Evolutionary conservation across 2,888 invertebrate species (phyloP).

Genomic region (Ischnura elegans): DNA sequence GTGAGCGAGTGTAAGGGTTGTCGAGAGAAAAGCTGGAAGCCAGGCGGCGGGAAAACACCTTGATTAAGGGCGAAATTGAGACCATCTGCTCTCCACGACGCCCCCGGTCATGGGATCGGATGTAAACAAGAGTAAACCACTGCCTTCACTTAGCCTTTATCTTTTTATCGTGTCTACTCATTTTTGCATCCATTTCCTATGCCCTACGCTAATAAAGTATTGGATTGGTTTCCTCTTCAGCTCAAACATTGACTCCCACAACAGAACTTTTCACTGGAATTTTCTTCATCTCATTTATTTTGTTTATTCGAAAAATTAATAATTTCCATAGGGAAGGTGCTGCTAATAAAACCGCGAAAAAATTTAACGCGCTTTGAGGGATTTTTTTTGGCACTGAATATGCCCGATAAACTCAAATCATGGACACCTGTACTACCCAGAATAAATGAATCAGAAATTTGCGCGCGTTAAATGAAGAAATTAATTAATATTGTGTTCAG

Average conservation of each 20-base stretch:
- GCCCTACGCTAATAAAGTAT: not conserved
- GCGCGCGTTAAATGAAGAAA: too few relatives aligned
- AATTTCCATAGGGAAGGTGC: not conserved
- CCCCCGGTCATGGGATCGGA: not conserved
- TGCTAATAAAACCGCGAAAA: not conserved
- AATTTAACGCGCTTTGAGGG: too few relatives aligned
- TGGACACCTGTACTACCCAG: too few relatives aligned
- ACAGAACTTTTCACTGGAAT: not conserved
- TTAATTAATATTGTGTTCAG: too few relatives aligned
- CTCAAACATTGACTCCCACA: not conserved
- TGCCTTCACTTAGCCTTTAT: not conserved
- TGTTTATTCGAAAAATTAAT: not conserved
- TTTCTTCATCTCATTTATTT: not conserved
- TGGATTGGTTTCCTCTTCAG: not conserved
- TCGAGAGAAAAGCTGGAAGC: not conserved
- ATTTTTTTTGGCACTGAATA: too few relatives aligned
- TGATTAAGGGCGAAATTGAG: not conserved
- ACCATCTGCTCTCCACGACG: not conserved
- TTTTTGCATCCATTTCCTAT: not conserved
- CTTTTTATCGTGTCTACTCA: not conserved
- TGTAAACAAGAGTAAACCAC: not conserved
- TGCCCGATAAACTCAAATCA: too few relatives aligned
- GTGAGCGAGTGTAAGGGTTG: not conserved
- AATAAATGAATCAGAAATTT: too few relatives aligned
- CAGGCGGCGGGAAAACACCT: not conserved